Evolutionary conservation across 2,113 vertebrate genomes (phyloP).

Genomic region (Corvus cornix): DNA sequence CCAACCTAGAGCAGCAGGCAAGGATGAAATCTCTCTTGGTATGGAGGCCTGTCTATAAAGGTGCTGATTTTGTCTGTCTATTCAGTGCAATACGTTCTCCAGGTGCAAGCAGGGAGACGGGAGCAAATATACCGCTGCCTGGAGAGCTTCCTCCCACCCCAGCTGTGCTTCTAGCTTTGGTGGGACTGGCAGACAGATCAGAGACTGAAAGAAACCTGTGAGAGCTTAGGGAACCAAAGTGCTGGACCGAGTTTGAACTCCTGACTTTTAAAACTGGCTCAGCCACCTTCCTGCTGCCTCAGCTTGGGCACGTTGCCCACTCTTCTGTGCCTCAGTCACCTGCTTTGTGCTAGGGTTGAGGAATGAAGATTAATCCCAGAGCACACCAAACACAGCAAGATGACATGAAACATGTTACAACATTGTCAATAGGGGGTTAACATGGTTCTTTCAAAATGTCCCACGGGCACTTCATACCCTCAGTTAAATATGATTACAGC

Average conservation of each 20-base stretch:
- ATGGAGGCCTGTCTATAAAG: background rate
- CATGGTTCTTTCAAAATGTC: background rate
- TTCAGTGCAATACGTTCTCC: background rate
- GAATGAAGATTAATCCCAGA: background rate
- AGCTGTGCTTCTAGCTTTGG: background rate
- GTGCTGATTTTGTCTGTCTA: background rate
- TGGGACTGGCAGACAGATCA: background rate
- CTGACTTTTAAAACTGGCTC: background rate
- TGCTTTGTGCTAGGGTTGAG: background rate
- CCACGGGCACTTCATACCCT: background rate
- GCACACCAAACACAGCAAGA: background rate
- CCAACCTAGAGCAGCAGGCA: background rate
- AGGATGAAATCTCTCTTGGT: background rate
- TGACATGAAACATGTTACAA: background rate
- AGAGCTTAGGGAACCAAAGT: background rate
- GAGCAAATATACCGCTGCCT: background rate
- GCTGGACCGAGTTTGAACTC: background rate
- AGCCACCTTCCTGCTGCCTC: background rate
- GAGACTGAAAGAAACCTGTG: background rate
- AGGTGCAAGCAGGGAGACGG: background rate
- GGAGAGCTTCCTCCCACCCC: background rate
- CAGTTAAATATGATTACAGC: background rate
- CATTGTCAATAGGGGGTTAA: background rate
- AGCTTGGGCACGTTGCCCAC: background rate
- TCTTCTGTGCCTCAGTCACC: background rate